Conservation (phyloP, 2,888 invertebrate genomes). For the Drosophila vallismaia region DNA sequence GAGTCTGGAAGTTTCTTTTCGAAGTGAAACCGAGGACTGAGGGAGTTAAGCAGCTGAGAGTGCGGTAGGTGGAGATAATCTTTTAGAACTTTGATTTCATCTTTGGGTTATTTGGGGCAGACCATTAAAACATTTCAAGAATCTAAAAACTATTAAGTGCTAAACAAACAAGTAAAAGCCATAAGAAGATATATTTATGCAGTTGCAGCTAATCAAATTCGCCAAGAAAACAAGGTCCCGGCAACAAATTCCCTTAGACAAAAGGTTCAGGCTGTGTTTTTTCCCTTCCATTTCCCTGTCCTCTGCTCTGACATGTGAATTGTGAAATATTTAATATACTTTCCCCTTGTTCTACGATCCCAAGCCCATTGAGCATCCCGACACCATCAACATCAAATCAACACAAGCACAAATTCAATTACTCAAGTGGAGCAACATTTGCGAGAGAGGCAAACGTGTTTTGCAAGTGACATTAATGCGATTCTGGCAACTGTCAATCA, state of each 20-base stretch:
- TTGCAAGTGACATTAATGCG: conserved; percentile 80
- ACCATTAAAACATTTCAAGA: background rate
- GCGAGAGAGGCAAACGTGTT: conserved; percentile 29
- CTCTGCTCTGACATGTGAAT: conserved; percentile 5
- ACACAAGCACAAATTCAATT: conserved; percentile 78
- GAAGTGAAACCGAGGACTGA: background rate
- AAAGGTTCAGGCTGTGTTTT: conserved; percentile 5
- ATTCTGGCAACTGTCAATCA: conserved; percentile 80
- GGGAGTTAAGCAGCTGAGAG: conserved; percentile 15
- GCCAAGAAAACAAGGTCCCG: conserved; percentile 54
- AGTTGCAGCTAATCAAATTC: conserved; percentile 59
- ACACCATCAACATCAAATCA: conserved; percentile 64
- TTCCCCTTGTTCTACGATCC: conserved; percentile 17
- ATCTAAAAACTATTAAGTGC: background rate
- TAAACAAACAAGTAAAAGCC: background rate
- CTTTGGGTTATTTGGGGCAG: conserved; percentile 10
- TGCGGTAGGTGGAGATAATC: conserved; percentile 45
- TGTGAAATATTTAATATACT: conserved; percentile 51
- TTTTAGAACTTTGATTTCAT: conserved; percentile 34
- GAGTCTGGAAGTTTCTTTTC: background rate
- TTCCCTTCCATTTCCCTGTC: background rate
- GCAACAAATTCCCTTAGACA: conserved; percentile 54
- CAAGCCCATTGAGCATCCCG: conserved; percentile 12
- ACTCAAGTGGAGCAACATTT: conserved; percentile 57
- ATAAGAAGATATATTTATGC: conserved; percentile 10